Percentiles rank a stretch among this genome's conserved stretches.
Evolutionary conservation across 2,113 vertebrate genomes (phyloP).

Genomic region (Copsychus sechellarum): DNA sequence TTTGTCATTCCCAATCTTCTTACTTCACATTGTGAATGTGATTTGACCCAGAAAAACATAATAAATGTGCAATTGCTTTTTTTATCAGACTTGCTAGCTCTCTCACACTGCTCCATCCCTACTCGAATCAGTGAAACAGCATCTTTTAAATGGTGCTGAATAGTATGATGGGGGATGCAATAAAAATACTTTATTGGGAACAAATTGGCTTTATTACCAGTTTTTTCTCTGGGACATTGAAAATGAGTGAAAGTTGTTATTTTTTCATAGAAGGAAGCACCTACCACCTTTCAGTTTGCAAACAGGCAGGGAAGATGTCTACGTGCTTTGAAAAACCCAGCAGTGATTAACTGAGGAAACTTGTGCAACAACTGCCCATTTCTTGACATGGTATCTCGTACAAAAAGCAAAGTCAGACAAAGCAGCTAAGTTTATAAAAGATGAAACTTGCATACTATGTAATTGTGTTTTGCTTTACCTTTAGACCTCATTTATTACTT

Average conservation of each 20-base stretch:
- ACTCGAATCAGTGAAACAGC: rapidly evolving
- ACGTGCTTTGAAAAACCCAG: neutral
- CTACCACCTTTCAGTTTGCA: neutral
- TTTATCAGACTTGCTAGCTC: neutral
- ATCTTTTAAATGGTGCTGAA: neutral
- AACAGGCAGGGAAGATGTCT: neutral
- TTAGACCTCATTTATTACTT: neutral
- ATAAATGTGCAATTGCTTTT: neutral
- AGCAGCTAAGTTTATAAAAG: neutral
- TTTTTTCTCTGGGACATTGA: neutral
- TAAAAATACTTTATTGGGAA: neutral
- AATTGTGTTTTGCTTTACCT: neutral
- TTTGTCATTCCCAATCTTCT: neutral
- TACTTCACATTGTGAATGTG: neutral
- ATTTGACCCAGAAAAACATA: neutral
- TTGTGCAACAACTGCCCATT: neutral
- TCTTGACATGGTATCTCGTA: neutral
- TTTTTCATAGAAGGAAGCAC: neutral
- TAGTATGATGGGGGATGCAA: neutral
- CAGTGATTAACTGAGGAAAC: neutral
- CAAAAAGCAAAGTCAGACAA: neutral
- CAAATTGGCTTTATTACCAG: neutral
- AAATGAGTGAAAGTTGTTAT: neutral
- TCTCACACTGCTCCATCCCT: neutral
- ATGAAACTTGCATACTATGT: neutral